phyloP scores from a whole-genome alignment of 2,888 invertebrate species.

The Erebia epiphron region DNA sequence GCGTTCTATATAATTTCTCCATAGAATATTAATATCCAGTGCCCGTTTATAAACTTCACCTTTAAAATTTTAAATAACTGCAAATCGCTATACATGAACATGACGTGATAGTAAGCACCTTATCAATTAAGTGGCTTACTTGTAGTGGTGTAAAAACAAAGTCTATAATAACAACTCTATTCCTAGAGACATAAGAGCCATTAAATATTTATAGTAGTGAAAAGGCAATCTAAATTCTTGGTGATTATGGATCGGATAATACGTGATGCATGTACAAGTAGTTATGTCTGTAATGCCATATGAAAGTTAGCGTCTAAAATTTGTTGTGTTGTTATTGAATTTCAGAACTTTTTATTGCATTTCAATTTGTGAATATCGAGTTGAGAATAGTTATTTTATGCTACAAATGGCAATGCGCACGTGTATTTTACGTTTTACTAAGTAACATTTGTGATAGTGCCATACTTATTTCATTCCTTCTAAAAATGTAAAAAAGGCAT shows the following conservation, averaged over 20 bases:
- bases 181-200: constrained; percentile 12
- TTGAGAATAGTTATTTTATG: background rate
- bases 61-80: constrained; percentile 6
- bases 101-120: constrained; percentile 4
- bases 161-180: constrained; percentile 21
- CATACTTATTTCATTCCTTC: too few species aligned
- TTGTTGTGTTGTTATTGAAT: constrained; percentile 14
- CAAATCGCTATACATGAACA: background rate
- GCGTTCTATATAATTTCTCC: too few species aligned
- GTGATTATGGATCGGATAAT: constrained; percentile 29
- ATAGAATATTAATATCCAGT: background rate
- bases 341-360: constrained; percentile 6
- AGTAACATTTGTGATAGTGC: too few species aligned
- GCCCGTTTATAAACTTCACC: background rate
- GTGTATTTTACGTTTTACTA: too few species aligned
- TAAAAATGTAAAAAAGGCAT: too few species aligned
- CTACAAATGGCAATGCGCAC: too few species aligned
- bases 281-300: background rate
- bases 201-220: constrained; percentile 9
- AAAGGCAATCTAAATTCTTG: constrained; percentile 28
- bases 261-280: constrained; percentile 16
- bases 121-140: background rate
- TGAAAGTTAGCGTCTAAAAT: constrained; percentile 4
- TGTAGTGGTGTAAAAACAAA: too few species aligned
- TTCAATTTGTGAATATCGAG: constrained; percentile 24